Conservation (phyloP, 1,140 invertebrate species). For the Ridgeia piscesae region DNA sequence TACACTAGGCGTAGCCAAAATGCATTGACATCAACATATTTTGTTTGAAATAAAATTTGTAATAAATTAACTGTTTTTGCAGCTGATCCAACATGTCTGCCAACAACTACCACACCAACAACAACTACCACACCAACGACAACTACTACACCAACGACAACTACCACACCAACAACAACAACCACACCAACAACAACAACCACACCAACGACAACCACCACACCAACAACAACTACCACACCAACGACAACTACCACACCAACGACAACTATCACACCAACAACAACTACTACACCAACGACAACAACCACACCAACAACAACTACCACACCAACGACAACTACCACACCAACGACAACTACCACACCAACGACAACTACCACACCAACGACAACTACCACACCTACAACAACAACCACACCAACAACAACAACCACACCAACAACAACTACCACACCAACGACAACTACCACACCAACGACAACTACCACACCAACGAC, state of each 20-base stretch:
- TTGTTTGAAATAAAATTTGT: background rate
- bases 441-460: background rate
- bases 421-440: background rate
- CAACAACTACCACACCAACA: background rate
- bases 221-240: background rate
- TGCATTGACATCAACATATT: background rate
- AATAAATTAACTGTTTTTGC: background rate
- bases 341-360: background rate
- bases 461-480: background rate
- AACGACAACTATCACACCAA: no score
- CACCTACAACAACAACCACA: background rate
- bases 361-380: background rate
- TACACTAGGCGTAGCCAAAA: background rate
- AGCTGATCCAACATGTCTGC: background rate
- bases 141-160: background rate
- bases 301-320: background rate
- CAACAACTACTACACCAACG: background rate
- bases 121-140: background rate
- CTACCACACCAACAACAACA: background rate
- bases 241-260: background rate
- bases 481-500: background rate
- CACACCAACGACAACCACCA: background rate
- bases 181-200: background rate
- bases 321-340: background rate
- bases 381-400: background rate